A percentile compares a stretch with the other conserved stretches of the same genome.
Evolutionary conservation across 2,888 invertebrate species (phyloP).

Genomic region (Mechanitis messenoides): DNA sequence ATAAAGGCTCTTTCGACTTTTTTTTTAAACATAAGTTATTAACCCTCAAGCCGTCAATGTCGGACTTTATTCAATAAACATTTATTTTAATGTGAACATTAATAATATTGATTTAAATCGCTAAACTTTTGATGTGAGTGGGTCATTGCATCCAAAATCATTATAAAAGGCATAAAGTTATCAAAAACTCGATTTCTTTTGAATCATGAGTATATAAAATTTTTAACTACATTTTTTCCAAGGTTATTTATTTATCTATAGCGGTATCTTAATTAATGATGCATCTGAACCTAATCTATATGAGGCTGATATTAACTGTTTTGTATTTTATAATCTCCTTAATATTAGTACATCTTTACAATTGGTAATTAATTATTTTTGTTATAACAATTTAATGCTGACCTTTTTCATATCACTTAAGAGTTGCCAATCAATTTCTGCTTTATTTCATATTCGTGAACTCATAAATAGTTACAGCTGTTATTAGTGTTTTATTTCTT

Average conservation of each 20-base stretch:
- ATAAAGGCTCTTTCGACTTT: too few species aligned
- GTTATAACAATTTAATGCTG: conserved; percentile 40
- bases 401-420: conserved; percentile 38
- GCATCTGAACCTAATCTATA: not conserved
- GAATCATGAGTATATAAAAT: conserved; percentile 12
- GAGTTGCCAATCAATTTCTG: conserved; percentile 40
- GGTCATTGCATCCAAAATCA: conserved; percentile 10
- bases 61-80: not conserved
- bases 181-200: conserved; percentile 29
- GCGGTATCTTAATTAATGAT: not conserved
- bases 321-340: not conserved
- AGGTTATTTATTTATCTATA: conserved; percentile 2
- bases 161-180: conserved; percentile 13
- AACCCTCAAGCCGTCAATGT: not conserved
- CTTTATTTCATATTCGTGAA: conserved; percentile 43
- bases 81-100: not conserved
- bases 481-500: conserved; percentile 6
- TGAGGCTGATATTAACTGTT: conserved; percentile 2
- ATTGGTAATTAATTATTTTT: conserved; percentile 23
- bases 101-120: not conserved
- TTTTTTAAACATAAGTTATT: not conserved
- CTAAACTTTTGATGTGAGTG: conserved; percentile 4
- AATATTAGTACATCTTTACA: too few species aligned
- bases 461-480: conserved; percentile 4
- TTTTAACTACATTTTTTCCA: not conserved